phyloP scores from a whole-genome alignment of 2,113 vertebrate species.

The Phycodurus eques region DNA sequence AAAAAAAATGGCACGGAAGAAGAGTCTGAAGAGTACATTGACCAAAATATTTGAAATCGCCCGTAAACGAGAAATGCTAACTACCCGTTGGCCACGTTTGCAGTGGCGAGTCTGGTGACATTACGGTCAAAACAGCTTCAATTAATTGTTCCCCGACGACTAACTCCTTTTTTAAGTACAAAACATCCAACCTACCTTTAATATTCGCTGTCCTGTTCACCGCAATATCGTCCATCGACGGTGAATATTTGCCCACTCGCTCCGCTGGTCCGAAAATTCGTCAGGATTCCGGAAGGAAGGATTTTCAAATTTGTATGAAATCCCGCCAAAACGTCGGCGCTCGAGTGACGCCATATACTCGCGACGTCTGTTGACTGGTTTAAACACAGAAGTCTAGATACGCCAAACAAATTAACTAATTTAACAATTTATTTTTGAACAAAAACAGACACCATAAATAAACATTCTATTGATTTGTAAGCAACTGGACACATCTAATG shows the following conservation, averaged over 20 bases:
- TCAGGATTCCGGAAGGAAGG: too few relatives aligned
- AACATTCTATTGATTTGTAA: too few relatives aligned
- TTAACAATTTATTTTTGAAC: too few relatives aligned
- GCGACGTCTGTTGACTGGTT: not conserved
- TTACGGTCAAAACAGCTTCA: accelerated
- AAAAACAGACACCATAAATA: too few relatives aligned
- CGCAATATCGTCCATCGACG: not conserved
- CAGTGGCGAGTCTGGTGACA: not conserved
- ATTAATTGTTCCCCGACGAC: not conserved
- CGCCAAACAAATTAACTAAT: too few relatives aligned
- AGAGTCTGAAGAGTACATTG: not conserved
- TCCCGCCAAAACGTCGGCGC: constrained; percentile 55
- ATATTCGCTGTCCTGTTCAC: not conserved
- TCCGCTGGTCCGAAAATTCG: not conserved
- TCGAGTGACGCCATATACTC: constrained; percentile 33
- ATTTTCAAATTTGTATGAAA: constrained; percentile 56
- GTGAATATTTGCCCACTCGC: not conserved
- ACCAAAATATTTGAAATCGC: not conserved
- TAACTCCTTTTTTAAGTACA: not conserved
- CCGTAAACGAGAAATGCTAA: constrained; percentile 2
- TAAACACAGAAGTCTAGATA: too few relatives aligned
- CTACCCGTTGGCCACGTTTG: not conserved
- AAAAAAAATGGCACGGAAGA: not conserved
- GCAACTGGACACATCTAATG: too few relatives aligned
- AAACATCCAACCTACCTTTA: constrained; percentile 12